Percentiles rank a stretch among this genome's conserved stretches.
phyloP scores from a whole-genome alignment of 2,113 vertebrate species.

The Anoura caudifer region DNA sequence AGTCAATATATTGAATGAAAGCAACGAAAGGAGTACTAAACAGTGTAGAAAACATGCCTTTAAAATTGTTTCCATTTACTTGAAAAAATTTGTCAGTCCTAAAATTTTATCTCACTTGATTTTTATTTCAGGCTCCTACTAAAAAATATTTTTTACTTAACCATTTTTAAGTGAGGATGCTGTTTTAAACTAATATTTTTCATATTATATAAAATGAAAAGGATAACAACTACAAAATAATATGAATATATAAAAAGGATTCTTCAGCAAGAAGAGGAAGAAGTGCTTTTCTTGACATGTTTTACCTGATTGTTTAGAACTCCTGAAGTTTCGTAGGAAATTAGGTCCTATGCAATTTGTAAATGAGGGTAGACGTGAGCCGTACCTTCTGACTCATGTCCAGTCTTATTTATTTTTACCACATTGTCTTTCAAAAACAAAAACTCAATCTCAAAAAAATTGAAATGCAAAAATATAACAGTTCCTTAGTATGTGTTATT shows the following conservation, averaged over 20 bases:
- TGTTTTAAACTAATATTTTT: conserved; percentile 3
- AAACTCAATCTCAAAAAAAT: neutral
- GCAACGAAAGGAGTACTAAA: neutral
- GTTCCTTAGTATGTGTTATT: neutral
- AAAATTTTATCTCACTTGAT: neutral
- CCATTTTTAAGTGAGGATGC: conserved; percentile 8
- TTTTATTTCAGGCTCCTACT: neutral
- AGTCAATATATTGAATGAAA: neutral
- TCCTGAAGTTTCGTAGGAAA: neutral
- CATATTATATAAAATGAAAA: neutral
- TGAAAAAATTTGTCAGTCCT: neutral
- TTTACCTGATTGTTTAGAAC: conserved; percentile 16
- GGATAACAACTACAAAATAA: conserved; percentile 2
- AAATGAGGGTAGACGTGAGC: neutral
- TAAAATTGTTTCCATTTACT: neutral
- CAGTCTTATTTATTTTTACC: neutral
- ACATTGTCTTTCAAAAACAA: neutral
- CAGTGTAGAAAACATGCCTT: neutral
- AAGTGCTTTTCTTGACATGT: neutral
- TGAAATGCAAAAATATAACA: neutral
- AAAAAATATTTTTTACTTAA: neutral
- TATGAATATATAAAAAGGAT: neutral
- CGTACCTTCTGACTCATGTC: neutral
- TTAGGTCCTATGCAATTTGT: neutral
- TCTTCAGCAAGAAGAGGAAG: neutral